Evolutionary conservation across 1,140 invertebrate species (phyloP).

Genomic region (Microplitis mediator): DNA sequence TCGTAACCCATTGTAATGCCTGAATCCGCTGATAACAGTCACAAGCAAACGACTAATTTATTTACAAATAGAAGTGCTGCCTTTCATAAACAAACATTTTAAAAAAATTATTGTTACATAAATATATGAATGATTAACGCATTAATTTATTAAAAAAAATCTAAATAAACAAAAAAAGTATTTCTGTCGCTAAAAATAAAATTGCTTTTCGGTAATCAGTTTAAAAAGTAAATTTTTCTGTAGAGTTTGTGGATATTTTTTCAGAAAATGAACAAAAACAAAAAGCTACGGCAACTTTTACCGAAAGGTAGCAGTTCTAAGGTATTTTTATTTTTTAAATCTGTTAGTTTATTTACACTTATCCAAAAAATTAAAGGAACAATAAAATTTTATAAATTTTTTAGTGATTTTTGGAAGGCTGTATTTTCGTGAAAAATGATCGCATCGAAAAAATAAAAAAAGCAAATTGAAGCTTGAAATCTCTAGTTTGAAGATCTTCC

Average conservation of each 20-base stretch:
- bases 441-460: too few species aligned
- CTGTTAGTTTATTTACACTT: conserved; percentile 5
- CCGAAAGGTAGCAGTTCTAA: conserved; percentile 72
- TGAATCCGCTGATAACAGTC: conserved; percentile 19
- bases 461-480: too few species aligned
- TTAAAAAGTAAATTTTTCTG: conserved; percentile 45
- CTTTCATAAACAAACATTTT: conserved; percentile 38
- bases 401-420: too few species aligned
- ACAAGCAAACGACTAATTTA: conserved; percentile 16
- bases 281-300: conserved; percentile 72
- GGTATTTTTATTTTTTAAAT: conserved; percentile 61
- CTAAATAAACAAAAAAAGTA: too few species aligned
- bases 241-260: conserved; percentile 62
- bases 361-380: too few species aligned
- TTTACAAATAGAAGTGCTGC: conserved; percentile 53
- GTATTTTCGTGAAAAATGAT: too few species aligned
- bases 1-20: neutral
- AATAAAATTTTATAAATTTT: too few species aligned
- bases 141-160: conserved; percentile 7
- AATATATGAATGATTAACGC: conserved; percentile 24
- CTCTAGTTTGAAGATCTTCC: too few species aligned
- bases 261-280: conserved; percentile 76
- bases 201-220: conserved; percentile 31
- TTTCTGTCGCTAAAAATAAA: conserved; percentile 24
- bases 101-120: conserved; percentile 7